Base-by-base conservation (phyloP, 2,888 invertebrate genomes). In the Oxystoma pomonae region DNA sequence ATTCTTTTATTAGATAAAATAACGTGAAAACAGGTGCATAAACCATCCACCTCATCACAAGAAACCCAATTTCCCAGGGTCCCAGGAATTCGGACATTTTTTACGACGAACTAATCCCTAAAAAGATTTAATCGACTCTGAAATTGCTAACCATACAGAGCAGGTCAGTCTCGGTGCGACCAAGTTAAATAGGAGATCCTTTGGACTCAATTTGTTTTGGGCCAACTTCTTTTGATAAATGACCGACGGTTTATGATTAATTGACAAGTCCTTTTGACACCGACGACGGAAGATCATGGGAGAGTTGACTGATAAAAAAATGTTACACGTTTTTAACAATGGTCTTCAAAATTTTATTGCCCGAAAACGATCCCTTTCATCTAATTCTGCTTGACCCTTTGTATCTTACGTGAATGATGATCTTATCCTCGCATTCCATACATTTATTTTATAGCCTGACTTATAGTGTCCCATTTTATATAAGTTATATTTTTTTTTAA, bases 151-250 rank as follows among this genome's bases (percentile, higher is more conserved):
- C 35, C 35, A 35, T 35, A 35, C 5, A 35, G 35, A 35, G n/a
- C 35, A 12, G 35, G 35, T 35, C 35, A 35, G 35, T 35, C 35
- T 35, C 35, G 5, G 35, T 35, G 3, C 12, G 35, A 35, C 35
- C 35, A 12, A 35, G 35, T 35, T 35, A 35, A 35, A 35, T 35
- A 35, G 5, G n/a, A 35, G 63, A 58, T 59, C 55, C 59, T 56
- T 58, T 59, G 18, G 61, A 50, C 58, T 61, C 64, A 65, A 64
- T 65, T 65, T 65, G 65, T 65, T 65, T 49, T 20, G 60, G 59
- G 21, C 49, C 50, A 62, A 57, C 57, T 65, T 61, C 59, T 62
- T 58, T 60, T 62, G 62, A 62, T 62, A 62, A 65, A 65, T 62
- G 61, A 57, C 21, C 61, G 20, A 19, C 56, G 59, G 61, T 59